Percentiles rank a stretch among this genome's conserved stretches.
Evolutionary conservation across 2,797 vertebrate genomes (phyloP).

Genomic region (Enteromius unitaeniatus): DNA sequence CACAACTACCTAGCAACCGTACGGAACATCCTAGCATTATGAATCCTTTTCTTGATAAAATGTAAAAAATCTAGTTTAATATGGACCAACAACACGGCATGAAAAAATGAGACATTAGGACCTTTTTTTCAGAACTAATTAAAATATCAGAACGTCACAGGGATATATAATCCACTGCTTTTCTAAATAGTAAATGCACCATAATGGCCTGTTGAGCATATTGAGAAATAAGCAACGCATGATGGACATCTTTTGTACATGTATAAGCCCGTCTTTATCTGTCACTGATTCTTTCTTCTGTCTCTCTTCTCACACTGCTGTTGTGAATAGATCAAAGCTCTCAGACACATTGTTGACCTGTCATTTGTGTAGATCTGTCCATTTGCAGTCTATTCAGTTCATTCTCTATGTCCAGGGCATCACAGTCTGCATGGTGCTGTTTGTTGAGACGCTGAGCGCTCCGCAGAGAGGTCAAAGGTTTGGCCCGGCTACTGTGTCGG

Average conservation of each 20-base stretch:
- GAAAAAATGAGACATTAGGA: no score
- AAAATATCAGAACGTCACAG: neutral
- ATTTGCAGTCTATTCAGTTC: conserved; percentile 47
- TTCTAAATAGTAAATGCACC: neutral
- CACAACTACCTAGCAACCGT: neutral
- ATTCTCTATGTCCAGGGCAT: conserved; percentile 28
- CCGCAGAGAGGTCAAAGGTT: conserved; percentile 57
- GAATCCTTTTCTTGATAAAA: neutral
- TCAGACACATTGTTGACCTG: conserved; percentile 39
- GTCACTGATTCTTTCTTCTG: conserved; percentile 10
- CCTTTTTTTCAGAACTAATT: neutral
- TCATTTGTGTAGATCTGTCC: conserved; percentile 50
- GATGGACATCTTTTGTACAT: neutral
- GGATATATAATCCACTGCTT: neutral
- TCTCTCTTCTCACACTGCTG: conserved; percentile 42
- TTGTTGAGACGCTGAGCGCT: conserved; percentile 42
- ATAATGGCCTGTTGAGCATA: neutral
- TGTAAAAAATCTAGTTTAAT: neutral
- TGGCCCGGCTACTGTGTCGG: conserved; percentile 41
- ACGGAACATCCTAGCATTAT: neutral
- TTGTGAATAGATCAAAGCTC: conserved; percentile 50
- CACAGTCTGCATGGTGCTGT: conserved; percentile 44
- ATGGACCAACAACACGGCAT: neutral
- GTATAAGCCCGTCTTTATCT: conserved; percentile 20
- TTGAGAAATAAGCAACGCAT: conserved; percentile 13